Conservation (phyloP, 2,113 vertebrate species). For the Gnathonemus longibarbis region DNA sequence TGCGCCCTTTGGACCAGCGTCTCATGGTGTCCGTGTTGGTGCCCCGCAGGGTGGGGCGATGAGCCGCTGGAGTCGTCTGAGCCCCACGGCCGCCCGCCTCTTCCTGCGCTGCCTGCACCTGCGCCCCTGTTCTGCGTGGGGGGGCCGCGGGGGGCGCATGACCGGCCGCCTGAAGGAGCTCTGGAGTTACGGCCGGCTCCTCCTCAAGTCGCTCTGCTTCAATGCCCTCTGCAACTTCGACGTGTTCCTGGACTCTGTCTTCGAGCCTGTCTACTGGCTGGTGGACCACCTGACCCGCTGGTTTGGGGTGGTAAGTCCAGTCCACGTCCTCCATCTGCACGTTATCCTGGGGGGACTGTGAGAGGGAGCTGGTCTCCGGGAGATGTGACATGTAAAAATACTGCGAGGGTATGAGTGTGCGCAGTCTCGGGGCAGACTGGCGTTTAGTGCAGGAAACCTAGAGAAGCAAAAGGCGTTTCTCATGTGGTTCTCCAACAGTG, state of each 20-base stretch:
- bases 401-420: background rate
- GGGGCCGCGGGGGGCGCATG: constrained; percentile 44
- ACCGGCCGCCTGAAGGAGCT: constrained; percentile 50
- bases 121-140: constrained; percentile 61
- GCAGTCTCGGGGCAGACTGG: background rate
- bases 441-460: background rate
- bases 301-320: constrained; percentile 82
- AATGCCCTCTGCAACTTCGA: constrained; percentile 82
- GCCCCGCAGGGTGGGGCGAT: constrained; percentile 45
- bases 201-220: constrained; percentile 76
- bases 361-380: background rate
- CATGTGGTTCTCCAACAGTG: background rate
- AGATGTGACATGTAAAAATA: background rate
- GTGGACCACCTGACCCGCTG: constrained; percentile 91
- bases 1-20: background rate
- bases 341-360: background rate
- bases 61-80: constrained; percentile 72
- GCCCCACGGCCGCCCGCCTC: constrained; percentile 72
- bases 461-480: background rate
- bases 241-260: constrained; percentile 79
- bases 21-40: background rate
- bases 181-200: constrained; percentile 76
- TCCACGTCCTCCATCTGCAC: background rate
- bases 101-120: constrained; percentile 73
- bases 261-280: constrained; percentile 92